phyloP scores from a whole-genome alignment of 2,113 vertebrate species.

The Perca schrenkii region DNA sequence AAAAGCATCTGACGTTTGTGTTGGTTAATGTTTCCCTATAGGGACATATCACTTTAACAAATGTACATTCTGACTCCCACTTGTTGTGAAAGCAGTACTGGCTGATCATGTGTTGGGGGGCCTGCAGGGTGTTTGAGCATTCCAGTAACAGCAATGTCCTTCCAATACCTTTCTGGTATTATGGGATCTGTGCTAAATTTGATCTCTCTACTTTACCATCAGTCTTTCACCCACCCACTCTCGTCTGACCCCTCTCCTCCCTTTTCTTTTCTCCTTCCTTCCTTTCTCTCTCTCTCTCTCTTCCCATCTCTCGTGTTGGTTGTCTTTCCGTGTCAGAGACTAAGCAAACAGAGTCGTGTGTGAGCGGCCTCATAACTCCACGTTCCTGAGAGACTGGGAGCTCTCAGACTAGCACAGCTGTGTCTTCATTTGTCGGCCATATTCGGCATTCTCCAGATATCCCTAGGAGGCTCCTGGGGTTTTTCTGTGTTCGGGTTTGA shows the following conservation, averaged over 20 bases:
- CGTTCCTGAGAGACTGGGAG: constrained; percentile 66
- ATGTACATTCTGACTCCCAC: constrained; percentile 1
- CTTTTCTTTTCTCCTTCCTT: background rate
- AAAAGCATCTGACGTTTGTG: background rate
- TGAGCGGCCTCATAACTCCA: constrained; percentile 70
- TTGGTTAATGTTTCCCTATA: background rate
- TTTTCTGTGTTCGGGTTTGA: constrained; percentile 73
- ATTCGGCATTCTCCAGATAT: constrained; percentile 79
- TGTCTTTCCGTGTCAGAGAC: constrained; percentile 82
- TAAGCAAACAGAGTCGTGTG: constrained; percentile 83
- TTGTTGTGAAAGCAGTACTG: constrained; percentile 22
- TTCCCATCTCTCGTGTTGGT: constrained; percentile 59
- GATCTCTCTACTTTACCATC: constrained; percentile 32
- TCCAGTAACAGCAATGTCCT: constrained; percentile 6
- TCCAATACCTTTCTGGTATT: constrained; percentile 24
- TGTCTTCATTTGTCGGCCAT: constrained; percentile 74
- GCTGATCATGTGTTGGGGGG: constrained; percentile 11
- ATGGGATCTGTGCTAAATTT: constrained; percentile 34
- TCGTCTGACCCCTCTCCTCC: constrained; percentile 14
- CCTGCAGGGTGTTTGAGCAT: constrained; percentile 18
- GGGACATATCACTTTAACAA: constrained; percentile 8
- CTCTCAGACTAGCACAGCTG: constrained; percentile 69
- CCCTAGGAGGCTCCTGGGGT: constrained; percentile 60
- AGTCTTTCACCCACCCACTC: constrained; percentile 19
- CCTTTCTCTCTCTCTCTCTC: constrained; percentile 2